Evolutionary conservation across 2,797 vertebrate genomes (phyloP).

Genomic region (Enteromius anoplus): DNA sequence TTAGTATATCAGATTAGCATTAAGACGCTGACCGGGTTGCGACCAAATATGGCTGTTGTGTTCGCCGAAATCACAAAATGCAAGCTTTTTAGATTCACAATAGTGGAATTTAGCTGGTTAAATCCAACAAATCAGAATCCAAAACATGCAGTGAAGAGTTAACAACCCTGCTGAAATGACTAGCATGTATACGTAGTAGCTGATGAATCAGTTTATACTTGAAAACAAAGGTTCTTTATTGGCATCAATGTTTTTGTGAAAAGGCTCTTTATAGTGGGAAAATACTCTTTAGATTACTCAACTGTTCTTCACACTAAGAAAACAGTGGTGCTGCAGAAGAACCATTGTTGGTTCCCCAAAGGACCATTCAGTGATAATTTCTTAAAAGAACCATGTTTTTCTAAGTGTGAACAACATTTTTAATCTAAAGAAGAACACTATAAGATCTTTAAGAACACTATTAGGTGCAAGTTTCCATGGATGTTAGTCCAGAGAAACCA

Average conservation of each 20-base stretch:
- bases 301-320: not conserved
- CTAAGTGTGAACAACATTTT: not conserved
- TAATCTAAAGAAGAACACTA: not conserved
- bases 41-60: not conserved
- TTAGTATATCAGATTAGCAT: slow-evolving; percentile 32
- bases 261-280: not conserved
- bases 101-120: not conserved
- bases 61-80: not conserved
- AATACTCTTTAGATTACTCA: not conserved
- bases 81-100: not conserved
- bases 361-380: not conserved
- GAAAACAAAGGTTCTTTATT: slow-evolving; percentile 2
- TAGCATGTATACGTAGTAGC: not conserved
- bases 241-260: not conserved
- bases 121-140: slow-evolving; percentile 21
- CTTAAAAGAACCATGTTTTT: not conserved
- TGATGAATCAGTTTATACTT: not conserved
- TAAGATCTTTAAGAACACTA: not conserved
- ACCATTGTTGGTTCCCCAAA: too few species aligned
- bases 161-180: slow-evolving; percentile 16
- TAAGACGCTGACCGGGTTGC: not conserved
- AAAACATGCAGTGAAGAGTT: slow-evolving; percentile 2
- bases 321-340: not conserved
- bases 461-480: not conserved
- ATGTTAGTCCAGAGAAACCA: not conserved